These are phyloP conservation scores for Carassius carassius DNA, from an alignment of 2,113 vertebrate genomes.

Conservation along the genomic window DNA sequence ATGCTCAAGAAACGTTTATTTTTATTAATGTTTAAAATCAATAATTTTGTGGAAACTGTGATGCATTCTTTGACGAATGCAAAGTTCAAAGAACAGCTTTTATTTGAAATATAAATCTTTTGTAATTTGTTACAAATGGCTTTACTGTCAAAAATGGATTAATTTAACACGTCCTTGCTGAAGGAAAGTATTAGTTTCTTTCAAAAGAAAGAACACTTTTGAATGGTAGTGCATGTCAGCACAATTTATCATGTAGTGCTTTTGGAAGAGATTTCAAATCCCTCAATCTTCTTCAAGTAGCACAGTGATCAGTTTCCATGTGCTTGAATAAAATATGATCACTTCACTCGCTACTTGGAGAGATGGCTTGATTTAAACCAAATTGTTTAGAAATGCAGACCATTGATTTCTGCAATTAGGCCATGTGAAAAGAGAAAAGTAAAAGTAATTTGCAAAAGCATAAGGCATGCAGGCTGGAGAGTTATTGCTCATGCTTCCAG, in stretches of 20 bases:
- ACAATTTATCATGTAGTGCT: constrained; percentile 12
- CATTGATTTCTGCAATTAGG: constrained; percentile 53
- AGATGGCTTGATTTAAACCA: constrained; percentile 38
- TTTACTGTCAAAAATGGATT: background rate
- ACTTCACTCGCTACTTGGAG: background rate
- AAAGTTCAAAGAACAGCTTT: background rate
- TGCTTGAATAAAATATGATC: constrained; percentile 39
- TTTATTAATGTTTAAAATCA: background rate
- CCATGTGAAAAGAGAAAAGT: background rate
- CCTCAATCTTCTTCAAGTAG: constrained; percentile 45
- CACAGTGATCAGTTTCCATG: constrained; percentile 18
- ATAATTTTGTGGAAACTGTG: background rate
- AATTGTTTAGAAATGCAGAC: constrained; percentile 31
- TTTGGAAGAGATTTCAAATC: constrained; percentile 42
- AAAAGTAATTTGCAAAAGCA: constrained; percentile 33
- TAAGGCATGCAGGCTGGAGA: constrained; percentile 1
- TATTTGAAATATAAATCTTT: background rate
- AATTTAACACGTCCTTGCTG: background rate
- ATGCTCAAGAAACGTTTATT: background rate
- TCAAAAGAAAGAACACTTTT: background rate
- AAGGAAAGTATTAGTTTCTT: background rate
- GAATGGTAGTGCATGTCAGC: background rate
- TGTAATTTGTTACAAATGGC: background rate
- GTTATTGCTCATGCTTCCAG: constrained; percentile 39
- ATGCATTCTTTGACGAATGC: background rate